These are phyloP conservation scores for Hipparchia semele DNA, from an alignment of 2,888 invertebrate species.

Conservation along the genomic window DNA sequence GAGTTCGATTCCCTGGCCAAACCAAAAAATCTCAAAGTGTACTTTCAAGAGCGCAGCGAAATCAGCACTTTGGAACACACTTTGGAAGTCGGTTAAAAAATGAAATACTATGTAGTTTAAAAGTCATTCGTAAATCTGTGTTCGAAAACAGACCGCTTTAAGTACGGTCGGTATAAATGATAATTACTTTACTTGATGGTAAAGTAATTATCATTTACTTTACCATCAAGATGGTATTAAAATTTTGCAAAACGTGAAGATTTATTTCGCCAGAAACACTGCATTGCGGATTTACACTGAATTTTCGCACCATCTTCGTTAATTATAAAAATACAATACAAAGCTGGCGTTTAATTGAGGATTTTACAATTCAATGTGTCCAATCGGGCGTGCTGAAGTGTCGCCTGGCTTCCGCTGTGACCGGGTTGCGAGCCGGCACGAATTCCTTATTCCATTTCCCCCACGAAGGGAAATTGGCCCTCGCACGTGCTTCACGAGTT, in stretches of 20 bases:
- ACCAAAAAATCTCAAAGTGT: too few species aligned
- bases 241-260: neutral
- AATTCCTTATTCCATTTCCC: slow-evolving; percentile 43
- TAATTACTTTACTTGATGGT: too few species aligned
- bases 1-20: too few species aligned
- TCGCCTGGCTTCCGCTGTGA: slow-evolving; percentile 41
- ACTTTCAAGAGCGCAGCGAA: too few species aligned
- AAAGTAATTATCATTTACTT: neutral
- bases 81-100: too few species aligned
- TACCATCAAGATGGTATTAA: too few species aligned
- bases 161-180: too few species aligned
- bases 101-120: too few species aligned
- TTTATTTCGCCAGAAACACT: neutral
- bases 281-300: slow-evolving; percentile 12
- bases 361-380: slow-evolving; percentile 40
- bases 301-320: slow-evolving; percentile 12
- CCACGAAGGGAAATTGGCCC: slow-evolving; percentile 59
- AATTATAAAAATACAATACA: slow-evolving; percentile 16
- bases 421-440: slow-evolving; percentile 16
- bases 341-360: slow-evolving; percentile 30
- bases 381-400: slow-evolving; percentile 45
- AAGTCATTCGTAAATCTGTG: too few species aligned
- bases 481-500: slow-evolving; percentile 54
- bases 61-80: too few species aligned
- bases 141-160: too few species aligned